phyloP scores from a whole-genome alignment of 2,888 invertebrate species.

The Amiota minor region DNA sequence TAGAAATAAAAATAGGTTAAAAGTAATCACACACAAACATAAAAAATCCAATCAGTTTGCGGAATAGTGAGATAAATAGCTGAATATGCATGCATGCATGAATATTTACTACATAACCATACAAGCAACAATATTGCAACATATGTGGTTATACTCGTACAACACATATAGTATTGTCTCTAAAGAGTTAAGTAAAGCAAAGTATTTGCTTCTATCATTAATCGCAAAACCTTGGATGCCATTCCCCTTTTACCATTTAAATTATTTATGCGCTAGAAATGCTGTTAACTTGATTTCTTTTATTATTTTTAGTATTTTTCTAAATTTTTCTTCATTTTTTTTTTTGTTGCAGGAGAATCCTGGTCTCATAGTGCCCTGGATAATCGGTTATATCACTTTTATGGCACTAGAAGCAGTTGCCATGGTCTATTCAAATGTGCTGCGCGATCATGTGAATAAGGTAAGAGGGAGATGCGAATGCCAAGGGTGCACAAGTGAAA shows the following conservation, averaged over 20 bases:
- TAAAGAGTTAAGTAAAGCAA: too few species aligned
- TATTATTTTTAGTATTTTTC: not conserved
- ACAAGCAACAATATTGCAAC: too few species aligned
- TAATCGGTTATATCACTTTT: constrained; percentile 85
- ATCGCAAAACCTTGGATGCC: constrained; percentile 46
- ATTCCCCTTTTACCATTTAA: constrained; percentile 49
- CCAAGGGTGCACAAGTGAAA: too few species aligned
- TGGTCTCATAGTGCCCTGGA: constrained; percentile 84
- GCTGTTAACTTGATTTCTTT: constrained; percentile 28
- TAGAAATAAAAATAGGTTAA: constrained; percentile 1
- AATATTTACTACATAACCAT: too few species aligned
- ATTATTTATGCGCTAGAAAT: constrained; percentile 24
- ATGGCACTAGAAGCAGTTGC: constrained; percentile 87
- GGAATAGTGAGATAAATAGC: too few species aligned
- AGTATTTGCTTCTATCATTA: too few species aligned
- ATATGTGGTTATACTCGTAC: too few species aligned
- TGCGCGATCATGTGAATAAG: constrained; percentile 87
- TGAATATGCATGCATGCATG: too few species aligned
- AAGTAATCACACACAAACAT: constrained; percentile 13
- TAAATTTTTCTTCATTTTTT: constrained; percentile 19
- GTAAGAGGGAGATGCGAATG: constrained; percentile 73
- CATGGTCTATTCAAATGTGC: constrained; percentile 86
- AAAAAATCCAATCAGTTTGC: not conserved
- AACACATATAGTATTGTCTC: too few species aligned
- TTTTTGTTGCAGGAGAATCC: constrained; percentile 79